Evolutionary conservation across 1,140 invertebrate genomes (phyloP).

Genomic region (Camponotus floridanus): DNA sequence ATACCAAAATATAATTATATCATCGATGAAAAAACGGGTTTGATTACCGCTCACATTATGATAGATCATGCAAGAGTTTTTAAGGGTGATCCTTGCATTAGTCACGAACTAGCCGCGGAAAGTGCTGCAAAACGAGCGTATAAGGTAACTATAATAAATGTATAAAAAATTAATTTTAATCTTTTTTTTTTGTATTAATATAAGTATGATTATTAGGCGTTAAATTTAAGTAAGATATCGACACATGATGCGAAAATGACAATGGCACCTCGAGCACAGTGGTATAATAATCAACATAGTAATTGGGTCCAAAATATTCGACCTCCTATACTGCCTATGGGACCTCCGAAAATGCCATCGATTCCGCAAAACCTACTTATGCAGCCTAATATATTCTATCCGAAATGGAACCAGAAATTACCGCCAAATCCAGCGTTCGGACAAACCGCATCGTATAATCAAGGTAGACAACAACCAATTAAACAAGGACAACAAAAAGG

Average conservation of each 20-base stretch:
- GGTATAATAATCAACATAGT: constrained; percentile 71
- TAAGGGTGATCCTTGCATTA: constrained; percentile 77
- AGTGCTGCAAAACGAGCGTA: constrained; percentile 82
- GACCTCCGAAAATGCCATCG: constrained; percentile 44
- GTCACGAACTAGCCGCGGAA: constrained; percentile 83
- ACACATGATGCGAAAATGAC: constrained; percentile 66
- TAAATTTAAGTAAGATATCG: constrained; percentile 71
- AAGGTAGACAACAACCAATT: constrained; percentile 39
- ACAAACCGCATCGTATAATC: constrained; percentile 20
- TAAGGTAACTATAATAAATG: constrained; percentile 70
- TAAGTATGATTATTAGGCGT: constrained; percentile 61
- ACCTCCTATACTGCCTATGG: constrained; percentile 60
- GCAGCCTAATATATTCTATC: constrained; percentile 38
- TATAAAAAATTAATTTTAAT: constrained; percentile 24
- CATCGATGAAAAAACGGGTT: constrained; percentile 72
- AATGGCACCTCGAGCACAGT: constrained; percentile 77
- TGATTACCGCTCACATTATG: constrained; percentile 81
- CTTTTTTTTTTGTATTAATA: constrained; percentile 24
- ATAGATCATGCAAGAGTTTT: constrained; percentile 81
- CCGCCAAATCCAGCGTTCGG: constrained; percentile 47
- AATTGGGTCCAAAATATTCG: constrained; percentile 69
- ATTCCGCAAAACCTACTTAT: constrained; percentile 60
- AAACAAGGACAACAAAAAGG: constrained; percentile 37
- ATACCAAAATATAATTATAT: constrained; percentile 84
- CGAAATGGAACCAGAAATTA: constrained; percentile 72